phyloP scores from a whole-genome alignment of 2,797 vertebrate species.

The Podarcis lilfordi region DNA sequence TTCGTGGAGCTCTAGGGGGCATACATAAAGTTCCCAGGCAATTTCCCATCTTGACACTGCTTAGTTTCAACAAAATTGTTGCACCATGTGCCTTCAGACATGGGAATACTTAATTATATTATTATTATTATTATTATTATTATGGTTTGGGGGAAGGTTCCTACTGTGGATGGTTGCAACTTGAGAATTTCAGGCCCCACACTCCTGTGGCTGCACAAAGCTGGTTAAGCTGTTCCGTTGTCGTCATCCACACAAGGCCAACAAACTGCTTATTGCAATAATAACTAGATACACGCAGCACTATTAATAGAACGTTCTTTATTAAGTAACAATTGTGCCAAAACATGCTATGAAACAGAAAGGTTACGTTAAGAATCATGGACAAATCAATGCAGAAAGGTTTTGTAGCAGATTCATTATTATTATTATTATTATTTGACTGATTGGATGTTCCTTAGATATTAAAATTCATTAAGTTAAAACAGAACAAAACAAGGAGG shows the following conservation, averaged over 20 bases:
- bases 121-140: neutral
- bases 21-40: neutral
- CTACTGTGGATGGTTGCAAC: too few relatives aligned
- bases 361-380: neutral
- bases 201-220: neutral
- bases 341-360: neutral
- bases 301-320: neutral
- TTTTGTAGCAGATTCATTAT: neutral
- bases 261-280: neutral
- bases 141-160: neutral
- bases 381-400: neutral
- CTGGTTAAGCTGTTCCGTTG: neutral
- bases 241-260: neutral
- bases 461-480: neutral
- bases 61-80: neutral
- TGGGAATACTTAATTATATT: neutral
- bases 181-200: neutral
- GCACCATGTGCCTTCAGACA: neutral
- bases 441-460: neutral
- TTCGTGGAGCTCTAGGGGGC: too few relatives aligned
- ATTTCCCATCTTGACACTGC: neutral
- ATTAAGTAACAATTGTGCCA: neutral
- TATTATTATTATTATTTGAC: neutral
- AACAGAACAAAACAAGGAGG: neutral
- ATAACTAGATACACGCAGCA: neutral